These are phyloP conservation scores for Enteromius anoplus DNA, from an alignment of 2,797 vertebrate genomes.

Conservation along the genomic window DNA sequence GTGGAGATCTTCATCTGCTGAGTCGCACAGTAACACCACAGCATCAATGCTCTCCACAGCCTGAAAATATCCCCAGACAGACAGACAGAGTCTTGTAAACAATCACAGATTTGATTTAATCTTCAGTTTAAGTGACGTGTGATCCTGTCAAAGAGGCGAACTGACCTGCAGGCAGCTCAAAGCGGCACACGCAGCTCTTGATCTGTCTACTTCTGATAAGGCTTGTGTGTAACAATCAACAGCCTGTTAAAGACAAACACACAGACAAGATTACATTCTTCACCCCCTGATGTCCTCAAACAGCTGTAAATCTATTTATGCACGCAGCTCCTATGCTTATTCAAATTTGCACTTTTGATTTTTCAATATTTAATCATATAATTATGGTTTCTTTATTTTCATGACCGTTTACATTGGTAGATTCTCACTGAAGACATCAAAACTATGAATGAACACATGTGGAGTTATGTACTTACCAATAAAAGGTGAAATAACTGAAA, in stretches of 20 bases:
- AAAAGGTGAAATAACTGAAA: too few relatives aligned
- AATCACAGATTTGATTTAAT: slow-evolving; percentile 1
- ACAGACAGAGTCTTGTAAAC: not conserved
- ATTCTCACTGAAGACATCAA: too few relatives aligned
- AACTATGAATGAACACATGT: too few relatives aligned
- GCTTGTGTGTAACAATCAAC: slow-evolving; percentile 91
- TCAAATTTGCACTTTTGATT: not conserved
- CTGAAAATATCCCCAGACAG: slow-evolving; percentile 66
- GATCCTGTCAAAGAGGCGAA: slow-evolving; percentile 5
- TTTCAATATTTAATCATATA: not conserved
- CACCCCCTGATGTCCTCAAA: not conserved
- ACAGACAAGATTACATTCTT: not conserved
- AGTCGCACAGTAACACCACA: slow-evolving; percentile 88
- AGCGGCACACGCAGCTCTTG: slow-evolving; percentile 90
- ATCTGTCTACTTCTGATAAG: slow-evolving; percentile 86
- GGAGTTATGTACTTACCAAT: too few relatives aligned
- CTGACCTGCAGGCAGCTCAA: slow-evolving; percentile 91
- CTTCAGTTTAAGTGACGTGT: not conserved
- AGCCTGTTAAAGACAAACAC: slow-evolving; percentile 76
- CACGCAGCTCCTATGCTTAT: not conserved
- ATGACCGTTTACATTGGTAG: too few relatives aligned
- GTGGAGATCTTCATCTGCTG: slow-evolving; percentile 88
- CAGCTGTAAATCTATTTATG: not conserved
- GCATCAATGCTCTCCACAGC: slow-evolving; percentile 91
- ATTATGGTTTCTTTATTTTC: not conserved